Evolutionary conservation across 2,888 invertebrate genomes (phyloP), one percentile per base, ranked within the genome.

Genomic region (Orthonevra nobilis): DNA sequence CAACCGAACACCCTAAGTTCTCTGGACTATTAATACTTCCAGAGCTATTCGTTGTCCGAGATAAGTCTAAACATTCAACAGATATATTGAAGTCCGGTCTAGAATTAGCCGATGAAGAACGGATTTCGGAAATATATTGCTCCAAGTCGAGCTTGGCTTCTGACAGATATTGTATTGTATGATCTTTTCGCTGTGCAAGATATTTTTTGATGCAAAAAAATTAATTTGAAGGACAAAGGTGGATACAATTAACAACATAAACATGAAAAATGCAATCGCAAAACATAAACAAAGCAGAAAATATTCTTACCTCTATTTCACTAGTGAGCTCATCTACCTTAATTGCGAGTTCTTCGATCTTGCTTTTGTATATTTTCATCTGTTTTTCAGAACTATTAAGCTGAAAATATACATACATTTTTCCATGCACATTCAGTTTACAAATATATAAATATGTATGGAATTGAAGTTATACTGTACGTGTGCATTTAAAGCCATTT

Each of bases 1-100:
- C 81, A 1, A 89, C 89, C 0, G 86, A 85, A 19, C 81, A 82
- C 0, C 84, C 89, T 2, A 89, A 74, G 82, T 86, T 88, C 77
- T 89, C 89, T 0, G 88, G 87, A 23, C 87, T 85, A 0, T 79
- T 82, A 10, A 84, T 44, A 17, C 84, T 85, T 6, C 82, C 83
- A 0, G 84, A 84, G 40, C 82, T 81, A 38, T 84, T 85, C 56
- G 81, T 69, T 7, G 72, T 81, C 6, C 83, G 82, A 3, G 83
- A 77, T 6, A 75, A 56, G 61, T 88, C 85, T 0, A 88, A 70
- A 54, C 83, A 83, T 66, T 88, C 89, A 0, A 77, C 70, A 0
- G 88, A 86, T 0, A 79, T 69, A 58, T 87, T 86, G 0, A 85
- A 70, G 15, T 87, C 85, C 6, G 83, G 82, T 0, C 84, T 83